These are phyloP conservation scores for Papilio helenus DNA, from an alignment of 1,140 invertebrate genomes.

Conservation along the genomic window DNA sequence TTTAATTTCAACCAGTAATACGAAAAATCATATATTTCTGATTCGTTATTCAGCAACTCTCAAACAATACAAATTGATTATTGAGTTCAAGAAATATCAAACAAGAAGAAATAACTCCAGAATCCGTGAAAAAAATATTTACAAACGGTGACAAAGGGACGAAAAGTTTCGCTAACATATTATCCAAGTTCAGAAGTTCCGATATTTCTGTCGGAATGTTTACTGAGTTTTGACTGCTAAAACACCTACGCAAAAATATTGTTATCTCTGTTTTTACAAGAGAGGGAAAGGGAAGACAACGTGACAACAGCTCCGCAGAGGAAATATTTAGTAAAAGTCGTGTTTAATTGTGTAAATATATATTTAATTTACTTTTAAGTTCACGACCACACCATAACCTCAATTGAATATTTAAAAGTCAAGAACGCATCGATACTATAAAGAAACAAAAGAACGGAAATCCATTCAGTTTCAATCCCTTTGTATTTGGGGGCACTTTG, in stretches of 20 bases:
- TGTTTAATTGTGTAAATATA: background rate
- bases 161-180: background rate
- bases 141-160: background rate
- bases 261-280: background rate
- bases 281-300: background rate
- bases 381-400: constrained; percentile 7
- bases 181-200: background rate
- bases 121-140: constrained; percentile 3
- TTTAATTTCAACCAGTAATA: background rate
- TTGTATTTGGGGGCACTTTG: constrained; percentile 63
- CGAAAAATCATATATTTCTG: background rate
- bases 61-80: background rate
- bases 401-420: constrained; percentile 67
- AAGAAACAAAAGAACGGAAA: constrained; percentile 63
- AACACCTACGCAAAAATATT: background rate
- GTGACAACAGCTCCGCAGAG: background rate
- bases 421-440: constrained; percentile 53
- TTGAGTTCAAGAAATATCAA: background rate
- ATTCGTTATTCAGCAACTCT: background rate
- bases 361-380: background rate
- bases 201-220: background rate
- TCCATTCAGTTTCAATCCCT: constrained; percentile 56
- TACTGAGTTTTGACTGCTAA: background rate
- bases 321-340: too few species aligned
- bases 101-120: background rate